A percentile compares a stretch with the other conserved stretches of the same genome.
phyloP scores from a whole-genome alignment of 2,888 invertebrate species.

The Eristalinus sepulchralis region DNA sequence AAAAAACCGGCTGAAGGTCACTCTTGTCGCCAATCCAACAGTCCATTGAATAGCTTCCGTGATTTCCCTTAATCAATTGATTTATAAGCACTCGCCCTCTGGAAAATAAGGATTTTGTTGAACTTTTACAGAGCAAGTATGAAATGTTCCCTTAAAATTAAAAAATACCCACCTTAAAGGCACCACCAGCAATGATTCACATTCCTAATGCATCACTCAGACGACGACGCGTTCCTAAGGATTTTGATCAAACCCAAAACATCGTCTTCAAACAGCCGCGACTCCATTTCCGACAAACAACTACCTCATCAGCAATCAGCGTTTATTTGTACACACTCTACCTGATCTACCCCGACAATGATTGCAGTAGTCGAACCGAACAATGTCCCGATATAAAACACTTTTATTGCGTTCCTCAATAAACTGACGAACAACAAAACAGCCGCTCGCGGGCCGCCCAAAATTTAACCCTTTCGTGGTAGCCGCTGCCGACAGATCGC shows the following conservation, averaged over 20 bases:
- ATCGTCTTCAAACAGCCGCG: neutral
- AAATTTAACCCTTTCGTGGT: conserved; percentile 16
- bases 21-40: too few species aligned
- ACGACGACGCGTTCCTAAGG: neutral
- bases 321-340: neutral
- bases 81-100: too few species aligned
- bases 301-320: neutral
- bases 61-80: too few species aligned
- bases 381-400: conserved; percentile 5
- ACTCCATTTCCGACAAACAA: neutral
- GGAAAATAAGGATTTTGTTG: too few species aligned
- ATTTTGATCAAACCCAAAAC: neutral
- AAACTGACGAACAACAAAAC: neutral
- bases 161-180: neutral
- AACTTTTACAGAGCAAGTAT: too few species aligned
- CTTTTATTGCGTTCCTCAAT: conserved; percentile 30
- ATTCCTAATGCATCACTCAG: neutral
- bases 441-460: neutral
- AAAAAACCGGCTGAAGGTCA: too few species aligned
- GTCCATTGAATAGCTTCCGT: too few species aligned
- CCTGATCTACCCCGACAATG: conserved; percentile 5
- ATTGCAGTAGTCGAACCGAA: conserved; percentile 20
- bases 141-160: neutral
- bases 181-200: neutral
- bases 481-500: neutral